Evolutionary conservation across 2,797 vertebrate species (phyloP), one percentile per base, ranked within the genome.

Genomic region (Galaxias olidus): DNA sequence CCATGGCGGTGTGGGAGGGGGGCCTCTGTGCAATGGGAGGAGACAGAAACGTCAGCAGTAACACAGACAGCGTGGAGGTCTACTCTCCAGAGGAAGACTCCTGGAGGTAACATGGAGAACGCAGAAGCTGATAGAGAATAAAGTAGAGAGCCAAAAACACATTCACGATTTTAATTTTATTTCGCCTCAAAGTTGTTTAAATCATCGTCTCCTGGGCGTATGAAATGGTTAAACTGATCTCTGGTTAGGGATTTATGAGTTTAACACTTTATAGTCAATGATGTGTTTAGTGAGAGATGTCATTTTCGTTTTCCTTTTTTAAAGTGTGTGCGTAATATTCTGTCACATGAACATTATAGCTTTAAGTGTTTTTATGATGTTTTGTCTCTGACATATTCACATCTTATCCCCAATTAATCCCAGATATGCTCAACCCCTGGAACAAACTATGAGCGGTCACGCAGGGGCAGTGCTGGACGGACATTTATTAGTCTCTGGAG

Each of bases 401-500:
- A 12, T 10, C 15, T 44, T 15, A 7, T 51, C 8, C 49, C n/a
- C 0, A 9, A 17, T 64, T 15, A 17, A 9, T 42, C 83, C 62
- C 60, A 93, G 92, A 58, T 91, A 85, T 5, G 76, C 76, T 15
- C 76, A 58, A 18, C 79, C 89, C 0, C 67, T 93, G 74, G 86
- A 90, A 12, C 87, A 86, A 63, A 45, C 87, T 43, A 74, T 90
- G 49, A 93, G 92, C 19, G 91, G 92, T 9, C 85, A 89, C 0
- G 90, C 87, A 41, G 80, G 70, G 17, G 13, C 63, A 0, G 58
- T 84, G 58, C 54, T 74, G 49, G 51, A 80, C 11, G 88, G 71
- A 8, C 68, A 75, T 30, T 84, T 93, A 61, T 92, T 91, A 61
- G 86, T 93, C 54, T 91, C 92, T 19, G 92, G 92, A 61, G 92